These are phyloP conservation scores for Rhynchomys soricoides DNA, from an alignment of 2,113 vertebrate species.

Conservation along the genomic window DNA sequence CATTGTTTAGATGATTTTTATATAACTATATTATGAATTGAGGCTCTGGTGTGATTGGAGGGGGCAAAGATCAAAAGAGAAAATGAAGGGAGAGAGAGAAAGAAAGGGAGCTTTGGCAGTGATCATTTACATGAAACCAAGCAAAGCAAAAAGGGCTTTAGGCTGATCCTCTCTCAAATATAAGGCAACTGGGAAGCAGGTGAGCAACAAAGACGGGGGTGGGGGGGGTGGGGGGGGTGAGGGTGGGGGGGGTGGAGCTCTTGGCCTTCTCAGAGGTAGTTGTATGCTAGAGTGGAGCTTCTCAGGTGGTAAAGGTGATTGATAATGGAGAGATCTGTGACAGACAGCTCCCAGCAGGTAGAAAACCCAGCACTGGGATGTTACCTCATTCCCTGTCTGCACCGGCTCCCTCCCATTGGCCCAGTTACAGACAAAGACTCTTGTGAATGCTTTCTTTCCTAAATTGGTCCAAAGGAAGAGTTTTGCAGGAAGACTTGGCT, in stretches of 20 bases:
- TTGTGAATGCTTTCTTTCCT: not conserved
- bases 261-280: accelerated
- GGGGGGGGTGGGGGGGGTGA: too few species aligned
- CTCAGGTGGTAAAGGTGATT: not conserved
- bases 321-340: too few species aligned
- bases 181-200: not conserved
- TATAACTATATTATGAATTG: constrained; percentile 41
- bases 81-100: not conserved
- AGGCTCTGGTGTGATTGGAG: constrained; percentile 55
- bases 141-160: not conserved
- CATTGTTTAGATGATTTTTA: constrained; percentile 63
- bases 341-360: not conserved
- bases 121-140: constrained; percentile 59
- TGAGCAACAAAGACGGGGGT: not conserved
- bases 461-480: not conserved
- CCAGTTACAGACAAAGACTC: not conserved
- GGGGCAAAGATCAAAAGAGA: constrained; percentile 65
- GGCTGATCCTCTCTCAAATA: not conserved
- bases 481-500: not conserved
- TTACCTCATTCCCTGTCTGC: not conserved
- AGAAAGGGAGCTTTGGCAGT: not conserved
- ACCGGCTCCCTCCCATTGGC: accelerated
- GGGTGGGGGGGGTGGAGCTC: too few species aligned
- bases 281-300: not conserved
- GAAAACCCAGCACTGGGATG: not conserved